Percentiles rank a stretch among this genome's conserved stretches.
Conservation (phyloP, 37 sponge, comb jelly and placozoan species). For the Agelas oroides region DNA sequence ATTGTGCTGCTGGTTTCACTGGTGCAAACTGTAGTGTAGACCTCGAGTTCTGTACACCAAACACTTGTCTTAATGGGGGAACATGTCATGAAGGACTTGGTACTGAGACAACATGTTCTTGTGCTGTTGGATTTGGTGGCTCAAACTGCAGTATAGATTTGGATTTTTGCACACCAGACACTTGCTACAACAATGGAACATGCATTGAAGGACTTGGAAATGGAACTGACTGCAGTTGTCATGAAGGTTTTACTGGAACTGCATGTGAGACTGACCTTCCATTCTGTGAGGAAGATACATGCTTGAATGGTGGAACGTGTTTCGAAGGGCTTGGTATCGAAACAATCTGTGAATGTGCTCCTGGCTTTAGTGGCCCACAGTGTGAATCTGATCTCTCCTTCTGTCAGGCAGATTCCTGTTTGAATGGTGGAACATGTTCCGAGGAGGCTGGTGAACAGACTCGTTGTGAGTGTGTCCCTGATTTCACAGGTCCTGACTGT, state of each 20-base stretch:
- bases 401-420: conserved; percentile 11
- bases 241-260: conserved; percentile 15
- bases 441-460: conserved; percentile 1
- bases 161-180: neutral
- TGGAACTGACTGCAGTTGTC: conserved; percentile 15
- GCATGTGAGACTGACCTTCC: conserved; percentile 22
- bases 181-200: too few species aligned
- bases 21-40: neutral
- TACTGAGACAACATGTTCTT: neutral
- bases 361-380: neutral
- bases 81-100: neutral
- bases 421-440: conserved; percentile 34
- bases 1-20: conserved; percentile 3
- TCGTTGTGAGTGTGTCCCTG: conserved; percentile 5
- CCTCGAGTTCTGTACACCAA: neutral
- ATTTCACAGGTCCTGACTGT: neutral
- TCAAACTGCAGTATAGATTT: neutral
- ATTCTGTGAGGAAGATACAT: conserved; percentile 33
- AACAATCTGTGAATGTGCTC: neutral
- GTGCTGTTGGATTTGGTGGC: too few species aligned
- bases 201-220: too few species aligned
- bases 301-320: conserved; percentile 62
- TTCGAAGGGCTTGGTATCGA: conserved; percentile 17
- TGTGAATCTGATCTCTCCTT: neutral
- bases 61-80: neutral